A percentile compares a stretch with the other conserved stretches of the same genome.
phyloP scores from a whole-genome alignment of 2,113 vertebrate species.

The Phalacrocorax pelagicus region DNA sequence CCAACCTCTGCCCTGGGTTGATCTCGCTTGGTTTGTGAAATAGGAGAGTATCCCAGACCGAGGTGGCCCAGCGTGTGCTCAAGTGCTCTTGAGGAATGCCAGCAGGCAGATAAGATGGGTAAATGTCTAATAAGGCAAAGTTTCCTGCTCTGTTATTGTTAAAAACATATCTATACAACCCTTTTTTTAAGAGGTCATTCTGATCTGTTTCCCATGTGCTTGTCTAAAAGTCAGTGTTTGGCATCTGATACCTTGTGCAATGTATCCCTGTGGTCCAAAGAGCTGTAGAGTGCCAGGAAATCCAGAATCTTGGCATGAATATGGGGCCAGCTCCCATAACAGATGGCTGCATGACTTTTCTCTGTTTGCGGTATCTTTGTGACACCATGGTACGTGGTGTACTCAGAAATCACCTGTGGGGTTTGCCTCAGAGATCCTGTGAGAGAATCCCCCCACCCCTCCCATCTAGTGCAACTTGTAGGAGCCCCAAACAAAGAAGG shows the following conservation, averaged over 20 bases:
- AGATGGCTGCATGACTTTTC: background rate
- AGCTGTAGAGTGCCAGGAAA: background rate
- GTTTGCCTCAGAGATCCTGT: background rate
- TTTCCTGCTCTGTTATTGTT: slow-evolving; percentile 46
- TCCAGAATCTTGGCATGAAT: slow-evolving; percentile 39
- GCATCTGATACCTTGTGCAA: slow-evolving; percentile 28
- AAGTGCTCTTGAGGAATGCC: slow-evolving; percentile 13
- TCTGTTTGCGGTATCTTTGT: background rate
- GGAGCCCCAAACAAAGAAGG: slow-evolving; percentile 6
- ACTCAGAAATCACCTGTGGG: slow-evolving; percentile 1
- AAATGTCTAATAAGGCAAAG: slow-evolving; percentile 15
- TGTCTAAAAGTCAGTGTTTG: background rate
- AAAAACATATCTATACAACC: slow-evolving; percentile 1
- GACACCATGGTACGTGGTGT: background rate
- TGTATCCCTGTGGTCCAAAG: slow-evolving; percentile 7
- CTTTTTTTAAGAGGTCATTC: background rate
- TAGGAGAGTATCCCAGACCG: background rate
- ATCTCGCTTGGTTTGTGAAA: slow-evolving; percentile 48
- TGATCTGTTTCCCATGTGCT: slow-evolving; percentile 3
- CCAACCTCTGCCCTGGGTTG: slow-evolving; percentile 26
- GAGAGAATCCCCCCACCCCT: background rate
- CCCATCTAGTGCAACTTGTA: background rate
- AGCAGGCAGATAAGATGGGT: slow-evolving; percentile 22
- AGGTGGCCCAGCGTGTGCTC: slow-evolving; percentile 25
- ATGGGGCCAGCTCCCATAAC: slow-evolving; percentile 27